phyloP scores from a whole-genome alignment of 2,888 invertebrate genomes.

The Protonemura montana region DNA sequence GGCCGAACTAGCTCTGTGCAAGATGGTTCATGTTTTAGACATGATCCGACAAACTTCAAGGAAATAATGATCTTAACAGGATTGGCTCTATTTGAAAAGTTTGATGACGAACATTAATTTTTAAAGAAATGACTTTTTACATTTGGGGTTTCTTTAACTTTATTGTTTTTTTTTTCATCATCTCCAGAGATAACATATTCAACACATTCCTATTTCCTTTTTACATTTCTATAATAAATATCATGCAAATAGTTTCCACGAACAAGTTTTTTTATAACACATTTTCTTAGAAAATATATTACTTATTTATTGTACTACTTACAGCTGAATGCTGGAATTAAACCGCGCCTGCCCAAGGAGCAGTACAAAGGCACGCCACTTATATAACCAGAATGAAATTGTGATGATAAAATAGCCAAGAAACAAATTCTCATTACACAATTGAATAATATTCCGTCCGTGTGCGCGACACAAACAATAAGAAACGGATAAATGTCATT shows the following conservation, averaged over 20 bases:
- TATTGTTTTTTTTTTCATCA: background rate
- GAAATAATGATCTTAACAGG: too few relatives aligned
- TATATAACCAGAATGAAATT: too few relatives aligned
- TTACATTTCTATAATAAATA: constrained; percentile 9
- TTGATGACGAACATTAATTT: too few relatives aligned
- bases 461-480: background rate
- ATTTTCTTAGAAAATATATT: background rate
- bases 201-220: constrained; percentile 19
- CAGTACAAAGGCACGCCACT: too few relatives aligned
- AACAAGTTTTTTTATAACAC: background rate
- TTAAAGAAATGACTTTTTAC: background rate
- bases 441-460: background rate
- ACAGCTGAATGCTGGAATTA: background rate
- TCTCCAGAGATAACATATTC: background rate
- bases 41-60: too few relatives aligned
- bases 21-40: too few relatives aligned
- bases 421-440: too few relatives aligned
- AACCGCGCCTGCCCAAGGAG: background rate
- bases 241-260: background rate
- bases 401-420: too few relatives aligned
- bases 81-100: too few relatives aligned
- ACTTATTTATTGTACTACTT: background rate
- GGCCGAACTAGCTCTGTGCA: too few relatives aligned
- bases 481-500: background rate
- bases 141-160: background rate